Percentiles rank a stretch among this genome's conserved stretches.
Evolutionary conservation across 2,113 vertebrate species (phyloP).

Genomic region (Chamaetylas fuelleborni): DNA sequence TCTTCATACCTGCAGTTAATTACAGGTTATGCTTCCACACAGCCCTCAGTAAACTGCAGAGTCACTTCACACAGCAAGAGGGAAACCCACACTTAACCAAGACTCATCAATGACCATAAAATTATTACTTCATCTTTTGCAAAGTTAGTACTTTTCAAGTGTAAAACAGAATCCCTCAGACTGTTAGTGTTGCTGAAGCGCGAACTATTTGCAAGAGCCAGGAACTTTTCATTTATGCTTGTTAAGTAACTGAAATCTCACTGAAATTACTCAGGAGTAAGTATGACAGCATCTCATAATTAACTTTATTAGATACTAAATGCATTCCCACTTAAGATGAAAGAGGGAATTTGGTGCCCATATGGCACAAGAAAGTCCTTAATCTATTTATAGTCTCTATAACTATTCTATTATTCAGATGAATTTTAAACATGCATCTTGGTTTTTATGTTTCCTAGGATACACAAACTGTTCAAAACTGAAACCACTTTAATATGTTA

Average conservation of each 20-base stretch:
- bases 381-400: background rate
- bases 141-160: background rate
- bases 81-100: background rate
- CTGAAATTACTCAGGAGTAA: background rate
- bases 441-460: background rate
- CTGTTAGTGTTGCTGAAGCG: background rate
- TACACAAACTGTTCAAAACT: background rate
- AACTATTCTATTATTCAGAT: background rate
- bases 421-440: background rate
- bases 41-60: background rate
- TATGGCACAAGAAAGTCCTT: background rate
- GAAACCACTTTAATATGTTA: background rate
- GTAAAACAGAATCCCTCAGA: background rate
- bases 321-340: background rate
- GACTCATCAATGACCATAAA: background rate
- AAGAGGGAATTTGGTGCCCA: background rate
- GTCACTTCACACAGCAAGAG: background rate
- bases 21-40: background rate
- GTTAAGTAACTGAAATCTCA: background rate
- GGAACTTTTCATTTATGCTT: background rate
- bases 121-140: background rate
- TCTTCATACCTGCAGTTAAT: background rate
- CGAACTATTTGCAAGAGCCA: background rate
- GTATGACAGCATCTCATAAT: background rate
- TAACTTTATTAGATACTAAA: constrained; percentile 2